Base-by-base conservation (phyloP, 2,113 vertebrate genomes). In the Cyanistes caeruleus region DNA sequence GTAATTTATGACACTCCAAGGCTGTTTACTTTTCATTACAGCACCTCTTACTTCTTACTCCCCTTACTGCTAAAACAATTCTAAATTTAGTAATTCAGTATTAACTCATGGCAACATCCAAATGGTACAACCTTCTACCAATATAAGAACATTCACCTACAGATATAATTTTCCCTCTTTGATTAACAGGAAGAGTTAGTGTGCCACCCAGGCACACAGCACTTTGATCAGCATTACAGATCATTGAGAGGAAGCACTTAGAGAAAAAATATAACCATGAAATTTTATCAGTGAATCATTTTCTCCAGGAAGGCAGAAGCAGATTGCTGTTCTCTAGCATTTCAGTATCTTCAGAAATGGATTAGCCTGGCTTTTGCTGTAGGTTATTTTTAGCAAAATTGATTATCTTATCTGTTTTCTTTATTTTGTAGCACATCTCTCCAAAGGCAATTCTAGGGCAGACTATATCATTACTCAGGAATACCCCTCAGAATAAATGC, bases 71-170 rank as follows among this genome's bases (percentile, higher is more conserved):
- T 53, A 70, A 48, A 89, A 62, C 24, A 56, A 39, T 52, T 51
- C 51, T 58, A 52, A 62, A 82, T 85, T 63, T 51, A 85, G 65
- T 70, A 58, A 73, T 46, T 37, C 65, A 58, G 27, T 27, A 65
- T 58, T 75, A 84, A 81, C 39, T 60, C 39, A 60, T 18, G 28
- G 56, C 15, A 19, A 82, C 43, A 82, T 24, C 22, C 56, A 74
- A 85, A 70, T 4, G 9, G 43, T 53, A 31, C 41, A 74, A 31
- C 11, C 27, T 39, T 62, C 37, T 27, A 62, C 0, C 0, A 1
- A 35, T 59, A 69, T 30, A 53, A 84, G 41, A 49, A 41, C 2
- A 0, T 27, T 48, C 48, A 88, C 43, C 75, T 52, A 78, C 60
- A 82, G 56, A 31, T 70, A 7, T 5, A 21, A 79, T 67, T 67